Percentiles rank a stretch among this genome's conserved stretches.
Conservation (phyloP, 2,888 invertebrate species). For the Cheilosia vulpina region DNA sequence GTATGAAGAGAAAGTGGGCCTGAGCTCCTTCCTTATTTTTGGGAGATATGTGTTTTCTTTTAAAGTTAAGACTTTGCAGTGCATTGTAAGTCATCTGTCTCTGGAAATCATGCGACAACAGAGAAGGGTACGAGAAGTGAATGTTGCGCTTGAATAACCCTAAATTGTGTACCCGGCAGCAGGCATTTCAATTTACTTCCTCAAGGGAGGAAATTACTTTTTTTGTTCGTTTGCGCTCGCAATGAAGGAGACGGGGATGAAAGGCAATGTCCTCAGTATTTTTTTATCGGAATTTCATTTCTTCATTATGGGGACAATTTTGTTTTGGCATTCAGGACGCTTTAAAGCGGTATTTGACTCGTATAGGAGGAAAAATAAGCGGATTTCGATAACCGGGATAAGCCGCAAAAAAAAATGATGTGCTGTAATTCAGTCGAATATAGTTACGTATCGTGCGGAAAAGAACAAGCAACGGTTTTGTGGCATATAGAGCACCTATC, state of each 20-base stretch:
- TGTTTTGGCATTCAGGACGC: neutral
- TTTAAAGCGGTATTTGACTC: neutral
- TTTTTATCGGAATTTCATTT: conserved; percentile 9
- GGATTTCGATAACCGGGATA: too few species aligned
- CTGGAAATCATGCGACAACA: conserved; percentile 49
- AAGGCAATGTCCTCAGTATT: conserved; percentile 18
- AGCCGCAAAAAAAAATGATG: too few species aligned
- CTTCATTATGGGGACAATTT: conserved; percentile 3
- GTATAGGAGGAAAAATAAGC: too few species aligned
- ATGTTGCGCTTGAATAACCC: conserved; percentile 69
- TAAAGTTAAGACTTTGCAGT: conserved; percentile 41
- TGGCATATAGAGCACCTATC: too few species aligned
- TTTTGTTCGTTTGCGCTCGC: conserved; percentile 21
- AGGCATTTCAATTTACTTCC: conserved; percentile 67
- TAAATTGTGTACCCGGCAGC: conserved; percentile 68
- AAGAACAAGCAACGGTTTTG: too few species aligned
- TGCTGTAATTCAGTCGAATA: too few species aligned
- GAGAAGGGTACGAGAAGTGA: conserved; percentile 50
- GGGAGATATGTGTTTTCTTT: conserved; percentile 11
- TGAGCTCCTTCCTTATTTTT: conserved; percentile 32
- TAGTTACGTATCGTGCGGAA: too few species aligned
- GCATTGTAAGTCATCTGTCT: conserved; percentile 65
- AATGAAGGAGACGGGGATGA: neutral
- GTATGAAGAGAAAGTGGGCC: conserved; percentile 41
- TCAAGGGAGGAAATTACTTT: conserved; percentile 27